Evolutionary conservation across 1,140 invertebrate genomes (phyloP).

Genomic region (Orius insidiosus): DNA sequence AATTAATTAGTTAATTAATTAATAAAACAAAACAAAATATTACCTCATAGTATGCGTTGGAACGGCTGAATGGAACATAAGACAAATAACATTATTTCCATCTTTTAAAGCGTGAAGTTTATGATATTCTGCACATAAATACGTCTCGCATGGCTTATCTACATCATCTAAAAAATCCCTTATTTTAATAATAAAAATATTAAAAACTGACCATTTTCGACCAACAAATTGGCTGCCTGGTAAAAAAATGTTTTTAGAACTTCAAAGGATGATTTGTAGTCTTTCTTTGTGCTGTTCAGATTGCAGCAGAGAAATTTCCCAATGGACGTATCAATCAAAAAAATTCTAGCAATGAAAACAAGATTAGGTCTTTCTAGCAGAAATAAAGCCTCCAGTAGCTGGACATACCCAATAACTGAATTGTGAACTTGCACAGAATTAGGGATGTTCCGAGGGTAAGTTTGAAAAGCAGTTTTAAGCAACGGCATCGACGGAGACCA

Average conservation of each 20-base stretch:
- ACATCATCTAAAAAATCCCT: constrained; percentile 22
- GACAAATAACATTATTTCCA: constrained; percentile 42
- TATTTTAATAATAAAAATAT: no score
- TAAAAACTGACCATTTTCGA: constrained; percentile 24
- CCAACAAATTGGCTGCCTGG: constrained; percentile 27
- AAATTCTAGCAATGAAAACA: constrained; percentile 34
- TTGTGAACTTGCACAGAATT: constrained; percentile 37
- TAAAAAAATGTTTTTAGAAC: constrained; percentile 55
- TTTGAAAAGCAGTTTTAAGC: constrained; percentile 40
- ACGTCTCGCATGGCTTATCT: constrained; percentile 39
- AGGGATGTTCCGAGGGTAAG: constrained; percentile 45
- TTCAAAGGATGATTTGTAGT: constrained; percentile 41
- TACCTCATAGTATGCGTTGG: constrained; percentile 49
- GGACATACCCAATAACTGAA: constrained; percentile 37
- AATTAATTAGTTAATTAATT: background rate
- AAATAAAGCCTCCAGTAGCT: constrained; percentile 1
- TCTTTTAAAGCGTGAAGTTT: constrained; percentile 56
- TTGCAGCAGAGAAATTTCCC: constrained; percentile 39
- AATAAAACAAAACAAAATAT: constrained; percentile 19
- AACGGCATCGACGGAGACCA: constrained; percentile 52
- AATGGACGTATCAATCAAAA: constrained; percentile 44
- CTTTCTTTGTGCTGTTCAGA: constrained; percentile 31
- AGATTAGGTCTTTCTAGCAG: background rate
- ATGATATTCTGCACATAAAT: constrained; percentile 67
- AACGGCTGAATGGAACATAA: constrained; percentile 44